phyloP scores from a whole-genome alignment of 2,888 invertebrate species.

The Tenthredo amoena region DNA sequence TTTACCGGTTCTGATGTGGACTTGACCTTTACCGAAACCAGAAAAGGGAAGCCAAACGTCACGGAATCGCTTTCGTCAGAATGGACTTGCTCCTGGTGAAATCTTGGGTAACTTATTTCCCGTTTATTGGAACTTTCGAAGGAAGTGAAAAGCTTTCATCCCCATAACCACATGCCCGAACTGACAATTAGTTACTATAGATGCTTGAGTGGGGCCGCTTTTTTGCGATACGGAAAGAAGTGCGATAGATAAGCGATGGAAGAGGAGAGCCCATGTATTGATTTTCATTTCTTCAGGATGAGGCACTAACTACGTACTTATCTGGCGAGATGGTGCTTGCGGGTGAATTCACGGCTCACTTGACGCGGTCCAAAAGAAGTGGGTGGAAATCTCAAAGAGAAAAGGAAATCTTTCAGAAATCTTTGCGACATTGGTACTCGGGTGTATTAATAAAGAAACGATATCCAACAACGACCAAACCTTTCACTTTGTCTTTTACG shows the following conservation, averaged over 20 bases:
- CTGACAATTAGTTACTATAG: background rate
- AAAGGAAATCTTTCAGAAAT: background rate
- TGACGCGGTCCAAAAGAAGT: background rate
- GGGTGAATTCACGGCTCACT: constrained; percentile 36
- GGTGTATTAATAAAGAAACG: background rate
- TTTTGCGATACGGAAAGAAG: background rate
- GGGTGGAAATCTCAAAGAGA: background rate
- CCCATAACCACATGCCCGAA: background rate
- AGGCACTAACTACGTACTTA: constrained; percentile 45
- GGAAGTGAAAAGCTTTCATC: background rate
- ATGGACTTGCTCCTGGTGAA: background rate
- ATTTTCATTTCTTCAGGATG: constrained; percentile 33
- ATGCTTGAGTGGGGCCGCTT: background rate
- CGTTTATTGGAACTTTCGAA: background rate
- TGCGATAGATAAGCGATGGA: constrained; percentile 36
- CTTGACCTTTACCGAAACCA: background rate
- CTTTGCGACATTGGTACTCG: background rate
- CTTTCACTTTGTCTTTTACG: background rate
- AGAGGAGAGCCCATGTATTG: constrained; percentile 35
- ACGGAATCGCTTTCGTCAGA: background rate
- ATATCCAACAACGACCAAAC: background rate
- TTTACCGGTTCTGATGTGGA: background rate
- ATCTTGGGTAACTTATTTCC: background rate
- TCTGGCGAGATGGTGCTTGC: constrained; percentile 33
- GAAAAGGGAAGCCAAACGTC: background rate